Evolutionary conservation across 2,888 invertebrate genomes (phyloP), one percentile per base, ranked within the genome.

Genomic region (Bombyx huttoni): DNA sequence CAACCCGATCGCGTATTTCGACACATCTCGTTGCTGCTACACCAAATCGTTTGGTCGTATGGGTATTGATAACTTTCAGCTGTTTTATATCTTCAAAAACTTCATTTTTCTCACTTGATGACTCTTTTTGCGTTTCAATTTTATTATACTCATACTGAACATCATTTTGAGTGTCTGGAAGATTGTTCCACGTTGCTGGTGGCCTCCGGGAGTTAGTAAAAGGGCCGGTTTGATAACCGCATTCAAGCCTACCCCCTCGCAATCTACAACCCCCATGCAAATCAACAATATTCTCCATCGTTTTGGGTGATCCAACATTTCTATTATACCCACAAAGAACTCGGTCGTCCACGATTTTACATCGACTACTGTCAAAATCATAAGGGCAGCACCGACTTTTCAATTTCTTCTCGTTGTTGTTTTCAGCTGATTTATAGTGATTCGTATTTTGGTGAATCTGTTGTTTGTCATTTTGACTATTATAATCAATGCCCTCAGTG

Each of bases 341-440:
- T 60, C 81, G 72, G 47, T 83, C 76, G 24, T 77, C 76, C 3
- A 83, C 61, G n/a, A 58, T 51, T 65, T 63, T 70, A 52, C 85
- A 85, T 13, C 69, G 47, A 9, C 52, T 68, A 47, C 75, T 63
- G 48, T 84, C 72, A 52, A 81, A 84, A 34, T 79, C 67, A 51
- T 86, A 85, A 0, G 83, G 82, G 53, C 83, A 83, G 54, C 85
- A 85, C 7, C 62, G 64, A 7, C 61, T 77, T 48, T 64, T 61
- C 12, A 53, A 61, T 35, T 49, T 51, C 52, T 40, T 47, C 34
- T 50, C 49, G 35, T 49, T 40, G 12, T 1, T 24, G 24, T 40
- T 40, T 7, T 40, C 40, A 12, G 7, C 51, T 53, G 5, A 33
- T 34, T 12, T 13, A 40, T 40, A 10, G 7, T 40, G 40, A 10